Conservation (phyloP, 2,113 vertebrate genomes). For the Pachyramphus minor region DNA sequence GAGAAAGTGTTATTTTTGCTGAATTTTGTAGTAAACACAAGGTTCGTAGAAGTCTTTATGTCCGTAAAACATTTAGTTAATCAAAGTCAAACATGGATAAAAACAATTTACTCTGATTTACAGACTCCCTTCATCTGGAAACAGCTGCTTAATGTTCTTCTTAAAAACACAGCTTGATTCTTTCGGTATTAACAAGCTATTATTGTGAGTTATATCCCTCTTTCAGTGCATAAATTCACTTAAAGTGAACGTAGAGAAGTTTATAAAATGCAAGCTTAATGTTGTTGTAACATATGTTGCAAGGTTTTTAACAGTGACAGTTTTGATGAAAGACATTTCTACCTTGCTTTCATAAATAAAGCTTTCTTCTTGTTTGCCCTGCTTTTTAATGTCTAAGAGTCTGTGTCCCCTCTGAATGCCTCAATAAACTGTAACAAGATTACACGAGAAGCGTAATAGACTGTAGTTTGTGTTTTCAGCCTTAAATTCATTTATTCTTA, state of each 20-base stretch:
- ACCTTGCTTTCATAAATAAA: conserved; percentile 68
- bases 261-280: conserved; percentile 76
- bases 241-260: conserved; percentile 78
- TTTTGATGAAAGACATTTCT: conserved; percentile 73
- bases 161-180: conserved; percentile 88
- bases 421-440: conserved; percentile 3
- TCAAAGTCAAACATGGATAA: conserved; percentile 84
- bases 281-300: conserved; percentile 73
- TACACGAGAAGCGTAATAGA: neutral
- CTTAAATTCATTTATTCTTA: neutral
- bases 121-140: conserved; percentile 82
- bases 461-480: neutral
- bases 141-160: conserved; percentile 94
- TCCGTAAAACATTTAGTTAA: conserved; percentile 88
- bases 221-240: conserved; percentile 83
- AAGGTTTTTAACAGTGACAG: conserved; percentile 67
- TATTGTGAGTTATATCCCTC: conserved; percentile 87
- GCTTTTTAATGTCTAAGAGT: conserved; percentile 46
- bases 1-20: conserved; percentile 16
- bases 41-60: conserved; percentile 74
- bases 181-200: conserved; percentile 92
- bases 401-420: conserved; percentile 15
- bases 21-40: conserved; percentile 71
- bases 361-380: conserved; percentile 50
- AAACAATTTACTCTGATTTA: conserved; percentile 95